A percentile compares a stretch with the other conserved stretches of the same genome.
phyloP scores from a whole-genome alignment of 2,888 invertebrate species.

The Strigamia transsilvanica region DNA sequence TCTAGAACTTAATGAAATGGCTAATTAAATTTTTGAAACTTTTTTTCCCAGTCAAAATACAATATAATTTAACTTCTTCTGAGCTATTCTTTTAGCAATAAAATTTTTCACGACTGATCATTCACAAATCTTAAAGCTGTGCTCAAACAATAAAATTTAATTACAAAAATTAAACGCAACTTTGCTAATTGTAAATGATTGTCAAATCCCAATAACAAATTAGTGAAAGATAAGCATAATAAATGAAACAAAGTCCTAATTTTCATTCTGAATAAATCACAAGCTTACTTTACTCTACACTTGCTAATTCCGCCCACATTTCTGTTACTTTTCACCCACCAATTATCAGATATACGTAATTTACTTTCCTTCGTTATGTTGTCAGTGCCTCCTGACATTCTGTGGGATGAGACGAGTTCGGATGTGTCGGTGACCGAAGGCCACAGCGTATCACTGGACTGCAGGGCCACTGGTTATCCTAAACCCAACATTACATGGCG shows the following conservation, averaged over 20 bases:
- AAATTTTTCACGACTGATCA: not conserved
- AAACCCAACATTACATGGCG: slow-evolving; percentile 73
- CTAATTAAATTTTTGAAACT: not conserved
- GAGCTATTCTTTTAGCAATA: not conserved
- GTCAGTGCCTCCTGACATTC: slow-evolving; percentile 80
- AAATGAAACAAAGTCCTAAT: not conserved
- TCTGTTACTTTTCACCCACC: not conserved
- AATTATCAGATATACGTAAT: not conserved
- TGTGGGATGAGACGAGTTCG: slow-evolving; percentile 78
- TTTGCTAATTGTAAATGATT: no score
- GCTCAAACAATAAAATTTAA: not conserved
- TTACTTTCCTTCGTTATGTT: slow-evolving; percentile 48
- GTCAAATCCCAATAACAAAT: no score
- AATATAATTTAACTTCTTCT: not conserved
- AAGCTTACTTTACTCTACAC: not conserved
- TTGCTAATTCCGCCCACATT: slow-evolving; percentile 25
- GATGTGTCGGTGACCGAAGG: slow-evolving; percentile 78
- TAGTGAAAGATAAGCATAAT: not conserved
- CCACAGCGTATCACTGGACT: slow-evolving; percentile 77
- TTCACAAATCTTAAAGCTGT: not conserved
- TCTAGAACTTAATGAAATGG: not conserved
- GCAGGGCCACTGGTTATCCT: slow-evolving; percentile 78
- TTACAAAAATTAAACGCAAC: no score
- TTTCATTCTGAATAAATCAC: not conserved
- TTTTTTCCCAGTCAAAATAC: not conserved